Conservation (phyloP, 2,797 vertebrate genomes). For the Sus cebifrons region DNA sequence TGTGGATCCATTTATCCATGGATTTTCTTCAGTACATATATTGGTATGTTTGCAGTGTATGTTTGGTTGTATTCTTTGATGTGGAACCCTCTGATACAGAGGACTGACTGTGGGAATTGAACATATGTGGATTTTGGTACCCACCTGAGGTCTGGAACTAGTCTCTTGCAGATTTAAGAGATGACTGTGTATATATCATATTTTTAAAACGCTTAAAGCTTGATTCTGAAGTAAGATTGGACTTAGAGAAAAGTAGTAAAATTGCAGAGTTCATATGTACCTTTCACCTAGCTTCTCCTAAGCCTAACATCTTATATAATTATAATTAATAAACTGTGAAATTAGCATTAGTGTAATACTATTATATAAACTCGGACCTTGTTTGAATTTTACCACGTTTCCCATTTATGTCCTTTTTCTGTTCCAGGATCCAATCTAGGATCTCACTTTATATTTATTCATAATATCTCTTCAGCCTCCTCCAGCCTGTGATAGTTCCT, state of each 20-base stretch:
- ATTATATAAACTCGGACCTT: background rate
- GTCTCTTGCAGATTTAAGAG: background rate
- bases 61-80: background rate
- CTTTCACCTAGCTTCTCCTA: background rate
- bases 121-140: background rate
- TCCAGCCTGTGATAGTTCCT: background rate
- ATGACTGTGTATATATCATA: background rate
- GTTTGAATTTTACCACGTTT: background rate
- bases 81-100: background rate
- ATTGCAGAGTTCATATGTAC: background rate
- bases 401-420: background rate
- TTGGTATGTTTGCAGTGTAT: background rate
- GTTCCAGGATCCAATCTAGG: background rate
- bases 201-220: background rate
- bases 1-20: background rate
- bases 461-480: background rate
- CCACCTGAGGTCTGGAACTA: background rate
- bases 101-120: background rate
- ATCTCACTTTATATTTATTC: background rate
- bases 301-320: background rate
- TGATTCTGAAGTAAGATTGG: conserved; percentile 21
- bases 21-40: background rate
- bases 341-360: background rate
- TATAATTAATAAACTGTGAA: background rate
- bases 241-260: background rate